Percentiles rank a stretch among this genome's conserved stretches.
phyloP scores from a whole-genome alignment of 2,888 invertebrate species.

The Nysson spinosus region DNA sequence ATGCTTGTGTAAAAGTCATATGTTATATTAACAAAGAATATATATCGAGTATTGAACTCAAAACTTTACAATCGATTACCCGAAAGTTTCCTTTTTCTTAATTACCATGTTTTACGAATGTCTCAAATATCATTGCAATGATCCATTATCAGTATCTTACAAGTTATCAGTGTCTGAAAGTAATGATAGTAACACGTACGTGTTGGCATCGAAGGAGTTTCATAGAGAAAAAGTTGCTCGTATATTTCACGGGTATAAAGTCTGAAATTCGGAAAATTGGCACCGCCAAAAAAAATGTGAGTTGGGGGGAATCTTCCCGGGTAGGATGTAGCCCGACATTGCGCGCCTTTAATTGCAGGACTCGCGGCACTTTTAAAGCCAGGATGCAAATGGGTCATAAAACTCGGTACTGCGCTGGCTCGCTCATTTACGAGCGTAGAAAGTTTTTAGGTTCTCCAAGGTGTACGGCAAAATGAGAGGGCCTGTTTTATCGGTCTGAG shows the following conservation, averaged over 20 bases:
- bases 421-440: constrained; percentile 68
- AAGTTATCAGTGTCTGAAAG: too few species aligned
- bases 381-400: constrained; percentile 76
- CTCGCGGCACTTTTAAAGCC: constrained; percentile 71
- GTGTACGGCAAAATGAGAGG: constrained; percentile 48
- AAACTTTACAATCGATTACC: too few species aligned
- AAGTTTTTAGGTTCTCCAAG: constrained; percentile 56
- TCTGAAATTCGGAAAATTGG: constrained; percentile 39
- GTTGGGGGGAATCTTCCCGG: constrained; percentile 34
- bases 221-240: too few species aligned
- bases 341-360: constrained; percentile 73
- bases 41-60: too few species aligned
- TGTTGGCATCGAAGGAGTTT: neutral
- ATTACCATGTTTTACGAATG: too few species aligned
- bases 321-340: constrained; percentile 44
- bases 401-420: constrained; percentile 59
- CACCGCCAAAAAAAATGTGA: constrained; percentile 32
- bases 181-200: too few species aligned
- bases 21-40: too few species aligned
- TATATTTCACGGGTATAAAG: constrained; percentile 24
- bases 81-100: too few species aligned
- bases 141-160: too few species aligned
- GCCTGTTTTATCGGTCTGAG: constrained; percentile 71
- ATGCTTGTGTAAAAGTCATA: too few species aligned
- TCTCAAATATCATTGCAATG: too few species aligned